Evolutionary conservation across 2,113 vertebrate species (phyloP).

Genomic region (Saccopteryx leptura): DNA sequence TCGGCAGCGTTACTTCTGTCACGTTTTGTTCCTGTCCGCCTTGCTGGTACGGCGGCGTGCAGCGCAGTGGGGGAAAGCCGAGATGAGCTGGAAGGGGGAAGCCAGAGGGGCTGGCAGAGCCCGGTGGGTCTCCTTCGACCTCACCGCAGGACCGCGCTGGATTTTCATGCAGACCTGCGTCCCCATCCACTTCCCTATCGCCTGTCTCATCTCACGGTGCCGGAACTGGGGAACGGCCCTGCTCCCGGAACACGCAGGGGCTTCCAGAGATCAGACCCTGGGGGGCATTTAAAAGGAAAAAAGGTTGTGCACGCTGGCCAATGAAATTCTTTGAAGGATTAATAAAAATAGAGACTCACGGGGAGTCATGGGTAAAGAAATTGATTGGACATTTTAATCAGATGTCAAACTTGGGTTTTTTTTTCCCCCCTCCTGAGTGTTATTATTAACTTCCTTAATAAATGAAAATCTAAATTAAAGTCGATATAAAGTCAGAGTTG

Average conservation of each 20-base stretch:
- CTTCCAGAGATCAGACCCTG: not conserved
- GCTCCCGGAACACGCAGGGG: not conserved
- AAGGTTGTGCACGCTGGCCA: not conserved
- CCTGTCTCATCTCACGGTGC: not conserved
- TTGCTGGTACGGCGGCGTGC: not conserved
- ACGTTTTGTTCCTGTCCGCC: not conserved
- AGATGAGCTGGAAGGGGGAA: not conserved
- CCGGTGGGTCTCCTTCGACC: not conserved
- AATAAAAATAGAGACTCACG: not conserved
- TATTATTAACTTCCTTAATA: not conserved
- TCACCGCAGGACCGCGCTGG: rapidly evolving
- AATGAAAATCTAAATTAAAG: not conserved
- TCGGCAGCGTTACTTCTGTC: rapidly evolving
- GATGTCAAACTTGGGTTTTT: not conserved
- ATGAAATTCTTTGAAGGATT: not conserved
- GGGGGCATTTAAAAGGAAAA: not conserved
- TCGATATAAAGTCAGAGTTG: not conserved
- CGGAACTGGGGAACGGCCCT: not conserved
- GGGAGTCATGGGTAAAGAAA: not conserved
- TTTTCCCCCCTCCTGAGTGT: not conserved
- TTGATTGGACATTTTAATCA: not conserved
- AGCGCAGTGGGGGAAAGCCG: not conserved
- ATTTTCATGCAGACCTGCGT: not conserved
- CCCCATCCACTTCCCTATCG: not conserved
- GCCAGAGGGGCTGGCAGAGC: too few species aligned